Evolutionary conservation across 2,113 vertebrate species (phyloP).

Genomic region (Dromiciops gliroides): DNA sequence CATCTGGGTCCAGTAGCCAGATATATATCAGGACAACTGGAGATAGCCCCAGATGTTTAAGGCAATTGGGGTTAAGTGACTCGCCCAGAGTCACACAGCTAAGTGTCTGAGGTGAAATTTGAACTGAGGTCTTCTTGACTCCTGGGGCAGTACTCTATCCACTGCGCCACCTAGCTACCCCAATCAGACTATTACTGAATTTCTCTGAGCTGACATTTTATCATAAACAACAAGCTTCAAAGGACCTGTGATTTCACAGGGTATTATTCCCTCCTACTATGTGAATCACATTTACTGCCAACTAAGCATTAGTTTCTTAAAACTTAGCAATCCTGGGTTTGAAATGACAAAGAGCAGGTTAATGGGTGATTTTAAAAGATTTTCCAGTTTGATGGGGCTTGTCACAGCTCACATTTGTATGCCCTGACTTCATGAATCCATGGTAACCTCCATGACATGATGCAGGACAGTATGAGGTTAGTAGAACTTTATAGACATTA

Average conservation of each 20-base stretch:
- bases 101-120: no score
- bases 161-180: no score
- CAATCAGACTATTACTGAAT: background rate
- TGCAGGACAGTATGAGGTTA: background rate
- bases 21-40: no score
- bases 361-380: background rate
- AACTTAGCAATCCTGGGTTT: background rate
- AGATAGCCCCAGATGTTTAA: no score
- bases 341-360: background rate
- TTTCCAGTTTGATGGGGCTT: background rate
- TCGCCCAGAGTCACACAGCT: no score
- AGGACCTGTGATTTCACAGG: background rate
- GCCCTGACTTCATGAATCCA: background rate
- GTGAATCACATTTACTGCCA: background rate
- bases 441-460: background rate
- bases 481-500: background rate
- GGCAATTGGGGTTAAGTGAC: no score
- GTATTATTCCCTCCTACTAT: background rate
- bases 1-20: no score
- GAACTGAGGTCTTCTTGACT: no score
- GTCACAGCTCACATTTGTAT: background rate
- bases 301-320: background rate
- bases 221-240: background rate
- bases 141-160: no score
- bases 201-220: background rate